Evolutionary conservation across 2,797 vertebrate species (phyloP).

Genomic region (Mormyrus proboscirostris): DNA sequence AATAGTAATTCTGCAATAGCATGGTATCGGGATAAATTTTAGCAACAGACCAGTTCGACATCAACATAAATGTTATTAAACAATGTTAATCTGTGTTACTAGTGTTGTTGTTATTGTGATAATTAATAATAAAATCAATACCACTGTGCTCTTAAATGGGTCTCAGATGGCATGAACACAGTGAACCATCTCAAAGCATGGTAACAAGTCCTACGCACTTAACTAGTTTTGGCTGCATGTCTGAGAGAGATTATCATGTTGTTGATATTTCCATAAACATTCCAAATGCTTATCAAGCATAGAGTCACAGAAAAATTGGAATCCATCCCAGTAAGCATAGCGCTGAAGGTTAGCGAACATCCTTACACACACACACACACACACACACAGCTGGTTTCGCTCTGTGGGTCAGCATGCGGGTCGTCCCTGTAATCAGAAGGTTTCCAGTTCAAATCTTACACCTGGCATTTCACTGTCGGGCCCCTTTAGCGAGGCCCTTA

Average conservation of each 20-base stretch:
- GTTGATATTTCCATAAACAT: neutral
- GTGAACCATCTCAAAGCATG: neutral
- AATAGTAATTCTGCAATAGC: neutral
- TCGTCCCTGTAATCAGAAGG: neutral
- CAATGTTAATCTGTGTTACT: neutral
- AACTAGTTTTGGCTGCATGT: neutral
- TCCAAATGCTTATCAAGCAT: neutral
- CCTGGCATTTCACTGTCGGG: neutral
- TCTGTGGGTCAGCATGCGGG: neutral
- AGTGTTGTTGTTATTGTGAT: neutral
- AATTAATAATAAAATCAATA: neutral
- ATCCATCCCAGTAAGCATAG: neutral
- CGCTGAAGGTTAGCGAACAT: neutral
- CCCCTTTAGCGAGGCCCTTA: neutral
- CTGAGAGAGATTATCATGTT: neutral
- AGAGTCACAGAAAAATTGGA: neutral
- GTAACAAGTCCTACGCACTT: neutral
- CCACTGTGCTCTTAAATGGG: neutral
- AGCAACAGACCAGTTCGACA: neutral
- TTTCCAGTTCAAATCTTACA: neutral
- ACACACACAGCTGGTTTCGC: neutral
- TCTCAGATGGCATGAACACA: neutral
- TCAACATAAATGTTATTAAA: neutral
- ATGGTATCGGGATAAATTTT: neutral
- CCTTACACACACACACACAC: neutral